Conservation (phyloP, 2,888 invertebrate genomes). For the Ochropleura leucogaster region DNA sequence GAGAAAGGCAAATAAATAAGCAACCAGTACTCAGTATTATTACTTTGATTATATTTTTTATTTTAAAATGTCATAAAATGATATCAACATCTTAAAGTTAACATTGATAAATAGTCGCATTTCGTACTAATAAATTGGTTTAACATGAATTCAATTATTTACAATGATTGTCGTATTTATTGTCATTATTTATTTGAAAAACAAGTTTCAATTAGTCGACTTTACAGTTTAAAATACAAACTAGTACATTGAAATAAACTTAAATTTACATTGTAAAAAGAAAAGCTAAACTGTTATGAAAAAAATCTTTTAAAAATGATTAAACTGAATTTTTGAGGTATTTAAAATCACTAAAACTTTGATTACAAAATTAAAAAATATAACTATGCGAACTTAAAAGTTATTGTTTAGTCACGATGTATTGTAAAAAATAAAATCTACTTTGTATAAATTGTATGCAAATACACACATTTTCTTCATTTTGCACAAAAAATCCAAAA, state of each 20-base stretch:
- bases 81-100: conserved; percentile 89
- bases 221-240: conserved; percentile 42
- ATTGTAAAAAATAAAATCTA: background rate
- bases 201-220: conserved; percentile 37
- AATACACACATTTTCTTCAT: background rate
- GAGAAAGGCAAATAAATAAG: conserved; percentile 47
- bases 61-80: conserved; percentile 90
- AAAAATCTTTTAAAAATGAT: too few species aligned
- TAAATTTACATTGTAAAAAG: conserved; percentile 26
- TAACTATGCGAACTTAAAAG: background rate
- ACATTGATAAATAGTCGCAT: conserved; percentile 87
- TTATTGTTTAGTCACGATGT: background rate
- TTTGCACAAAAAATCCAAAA: background rate
- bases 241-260: conserved; percentile 33
- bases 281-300: background rate
- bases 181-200: conserved; percentile 76
- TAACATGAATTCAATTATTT: conserved; percentile 81
- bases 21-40: conserved; percentile 57
- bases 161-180: conserved; percentile 85
- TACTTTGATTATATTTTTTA: conserved; percentile 85
- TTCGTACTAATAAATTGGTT: conserved; percentile 78
- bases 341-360: background rate
- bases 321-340: background rate
- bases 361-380: background rate
- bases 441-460: conserved; percentile 13